phyloP scores from a whole-genome alignment of 2,797 vertebrate species.

The Acanthurus lineatus region DNA sequence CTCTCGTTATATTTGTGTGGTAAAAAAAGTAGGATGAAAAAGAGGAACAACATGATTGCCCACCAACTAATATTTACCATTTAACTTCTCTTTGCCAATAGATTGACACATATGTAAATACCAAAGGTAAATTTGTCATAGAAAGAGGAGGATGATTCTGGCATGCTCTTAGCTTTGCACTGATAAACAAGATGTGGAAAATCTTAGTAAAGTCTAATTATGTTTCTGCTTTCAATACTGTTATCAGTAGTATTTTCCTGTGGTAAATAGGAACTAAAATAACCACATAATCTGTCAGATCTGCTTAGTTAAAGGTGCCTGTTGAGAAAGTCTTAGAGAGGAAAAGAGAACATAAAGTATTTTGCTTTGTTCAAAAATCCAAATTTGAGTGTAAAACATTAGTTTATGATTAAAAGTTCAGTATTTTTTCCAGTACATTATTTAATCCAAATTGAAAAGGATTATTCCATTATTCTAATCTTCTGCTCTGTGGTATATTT shows the following conservation, averaged over 20 bases:
- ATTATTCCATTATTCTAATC: constrained; percentile 42
- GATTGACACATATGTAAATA: not conserved
- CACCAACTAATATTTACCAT: constrained; percentile 1
- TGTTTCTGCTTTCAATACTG: constrained; percentile 17
- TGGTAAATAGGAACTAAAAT: constrained; percentile 7
- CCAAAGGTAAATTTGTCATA: not conserved
- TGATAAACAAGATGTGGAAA: constrained; percentile 14
- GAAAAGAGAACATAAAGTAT: not conserved
- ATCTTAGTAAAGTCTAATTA: constrained; percentile 10
- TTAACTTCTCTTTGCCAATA: not conserved
- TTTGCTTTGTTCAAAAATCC: constrained; percentile 1
- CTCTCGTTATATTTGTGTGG: not conserved
- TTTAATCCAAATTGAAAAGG: constrained; percentile 32
- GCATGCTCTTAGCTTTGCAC: constrained; percentile 28
- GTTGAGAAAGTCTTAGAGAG: not conserved
- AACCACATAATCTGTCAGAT: not conserved
- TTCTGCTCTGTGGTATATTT: constrained; percentile 11
- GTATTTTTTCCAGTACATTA: not conserved
- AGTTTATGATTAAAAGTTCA: constrained; percentile 17
- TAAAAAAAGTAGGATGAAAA: constrained; percentile 3
- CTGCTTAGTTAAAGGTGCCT: not conserved
- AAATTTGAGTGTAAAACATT: constrained; percentile 13
- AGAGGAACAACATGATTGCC: constrained; percentile 8
- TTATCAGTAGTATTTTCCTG: not conserved
- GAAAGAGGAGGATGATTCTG: constrained; percentile 1